Percentiles rank a stretch among this genome's conserved stretches.
These are phyloP conservation scores for Cydia amplana DNA, from an alignment of 1,140 invertebrate genomes.

Conservation along the genomic window DNA sequence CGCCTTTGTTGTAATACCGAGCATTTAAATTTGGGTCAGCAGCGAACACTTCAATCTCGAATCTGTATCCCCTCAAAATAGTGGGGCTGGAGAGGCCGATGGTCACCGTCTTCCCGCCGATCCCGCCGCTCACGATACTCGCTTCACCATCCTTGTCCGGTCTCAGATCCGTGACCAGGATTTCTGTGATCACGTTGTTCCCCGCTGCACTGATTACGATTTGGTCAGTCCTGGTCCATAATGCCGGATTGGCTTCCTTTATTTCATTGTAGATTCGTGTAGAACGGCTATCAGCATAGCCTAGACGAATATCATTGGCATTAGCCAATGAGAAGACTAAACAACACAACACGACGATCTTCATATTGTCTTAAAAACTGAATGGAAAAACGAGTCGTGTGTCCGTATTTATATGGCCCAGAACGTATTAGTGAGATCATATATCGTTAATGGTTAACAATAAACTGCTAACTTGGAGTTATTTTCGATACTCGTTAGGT, in stretches of 20 bases:
- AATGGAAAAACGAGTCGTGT: not conserved
- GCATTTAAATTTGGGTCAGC: conserved; percentile 44
- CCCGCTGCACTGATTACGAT: conserved; percentile 56
- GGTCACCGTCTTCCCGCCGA: conserved; percentile 62
- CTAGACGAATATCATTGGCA: conserved; percentile 58
- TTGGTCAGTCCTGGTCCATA: conserved; percentile 67
- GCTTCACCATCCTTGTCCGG: conserved; percentile 63
- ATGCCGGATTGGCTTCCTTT: conserved; percentile 61
- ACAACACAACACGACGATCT: not conserved
- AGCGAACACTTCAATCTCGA: conserved; percentile 63
- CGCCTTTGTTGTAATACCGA: conserved; percentile 41
- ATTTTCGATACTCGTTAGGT: conserved; percentile 25
- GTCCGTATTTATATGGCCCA: conserved; percentile 1
- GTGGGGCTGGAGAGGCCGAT: conserved; percentile 61
- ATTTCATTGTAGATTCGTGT: conserved; percentile 63
- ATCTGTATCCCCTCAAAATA: conserved; percentile 68
- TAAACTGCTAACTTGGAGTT: conserved; percentile 2
- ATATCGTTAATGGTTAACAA: conserved; percentile 20
- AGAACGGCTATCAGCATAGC: conserved; percentile 46
- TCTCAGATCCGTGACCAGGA: conserved; percentile 62
- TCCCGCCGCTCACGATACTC: conserved; percentile 59
- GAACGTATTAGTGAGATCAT: conserved; percentile 22
- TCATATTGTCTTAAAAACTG: not conserved
- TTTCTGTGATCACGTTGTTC: conserved; percentile 60
- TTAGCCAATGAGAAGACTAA: not conserved